Evolutionary conservation across 2,888 invertebrate species (phyloP), one percentile per base, ranked within the genome.

Genomic region (Lingula anatina): DNA sequence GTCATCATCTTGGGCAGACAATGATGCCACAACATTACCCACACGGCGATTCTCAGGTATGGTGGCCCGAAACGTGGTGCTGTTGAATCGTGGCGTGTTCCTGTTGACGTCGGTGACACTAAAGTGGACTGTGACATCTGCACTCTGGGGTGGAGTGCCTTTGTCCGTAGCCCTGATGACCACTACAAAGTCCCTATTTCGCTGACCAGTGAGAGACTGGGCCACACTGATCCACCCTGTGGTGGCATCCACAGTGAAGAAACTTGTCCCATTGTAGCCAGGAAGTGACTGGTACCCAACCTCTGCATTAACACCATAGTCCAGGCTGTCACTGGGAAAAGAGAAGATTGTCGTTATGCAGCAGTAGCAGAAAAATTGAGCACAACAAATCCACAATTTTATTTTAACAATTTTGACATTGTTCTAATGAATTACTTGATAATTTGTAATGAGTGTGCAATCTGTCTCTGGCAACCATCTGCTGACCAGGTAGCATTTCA

Each of bases 1-100:
- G 68, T 95, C 95, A 52, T 83, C 83, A 73, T 95, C 95, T 0
- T 85, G 84, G 3, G 94, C 94, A 56, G 83, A 85, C 0, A 95
- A 86, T 0, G 87, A 89, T 3, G 60, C 77, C 57, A 95, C 90
- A 0, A 88, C 86, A 1, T 90, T 87, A 2, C 90, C 90, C 0
- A 90, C 79, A 0, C 89, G 88, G 70, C 90, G 90, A 75, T 91
- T 92, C 81, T 95, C 94, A 0, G 90, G 88, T 1, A 95, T 89
- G 53, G 90, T 87, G 0, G 90, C 91, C 80, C 91, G 89, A 73
- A 92, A 91, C 63, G 88, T 88, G 3, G 62, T 56, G 0, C 88
- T 50, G 15, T 46, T 88, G 70, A 95, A 94, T 46, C 84, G 84
- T 0, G 95, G 95, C 1, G 84, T 81, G 67, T 85, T 82, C 37